These are phyloP conservation scores for Sebastolobus alascanus DNA, from an alignment of 2,797 vertebrate genomes.

Conservation along the genomic window DNA sequence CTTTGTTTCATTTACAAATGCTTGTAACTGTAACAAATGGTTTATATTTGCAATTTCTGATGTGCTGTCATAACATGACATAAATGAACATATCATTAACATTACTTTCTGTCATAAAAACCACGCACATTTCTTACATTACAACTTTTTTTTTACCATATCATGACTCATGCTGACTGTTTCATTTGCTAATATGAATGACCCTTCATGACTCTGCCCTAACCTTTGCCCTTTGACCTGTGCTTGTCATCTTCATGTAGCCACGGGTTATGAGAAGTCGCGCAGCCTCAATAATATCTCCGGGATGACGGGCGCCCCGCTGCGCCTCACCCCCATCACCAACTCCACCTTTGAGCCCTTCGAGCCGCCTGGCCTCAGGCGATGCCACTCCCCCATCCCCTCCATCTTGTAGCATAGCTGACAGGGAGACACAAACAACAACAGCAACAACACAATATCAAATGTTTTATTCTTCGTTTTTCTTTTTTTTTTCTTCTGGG, in stretches of 20 bases:
- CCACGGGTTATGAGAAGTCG: constrained; percentile 94
- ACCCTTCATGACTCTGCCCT: constrained; percentile 33
- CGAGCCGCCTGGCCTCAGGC: constrained; percentile 88
- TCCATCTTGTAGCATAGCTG: constrained; percentile 90
- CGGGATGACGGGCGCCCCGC: constrained; percentile 89
- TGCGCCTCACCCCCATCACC: constrained; percentile 91
- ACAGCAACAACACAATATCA: constrained; percentile 11
- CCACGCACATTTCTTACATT: constrained; percentile 22
- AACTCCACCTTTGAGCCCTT: constrained; percentile 90
- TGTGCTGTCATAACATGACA: constrained; percentile 66
- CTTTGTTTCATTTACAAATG: constrained; percentile 71
- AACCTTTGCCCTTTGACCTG: constrained; percentile 39
- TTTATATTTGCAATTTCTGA: constrained; percentile 68
- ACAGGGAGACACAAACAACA: constrained; percentile 39
- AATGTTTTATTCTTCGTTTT: neutral
- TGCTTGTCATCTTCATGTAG: constrained; percentile 65
- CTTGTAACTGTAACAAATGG: constrained; percentile 74
- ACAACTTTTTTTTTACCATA: neutral
- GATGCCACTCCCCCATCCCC: constrained; percentile 91
- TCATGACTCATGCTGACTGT: constrained; percentile 16
- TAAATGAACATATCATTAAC: constrained; percentile 34
- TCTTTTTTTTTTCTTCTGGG: constrained; percentile 12
- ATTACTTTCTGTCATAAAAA: constrained; percentile 30
- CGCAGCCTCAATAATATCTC: constrained; percentile 97
- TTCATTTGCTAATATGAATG: constrained; percentile 39